Conservation (phyloP, 23 tunicate genomes). For the Halocynthia roretzi region DNA sequence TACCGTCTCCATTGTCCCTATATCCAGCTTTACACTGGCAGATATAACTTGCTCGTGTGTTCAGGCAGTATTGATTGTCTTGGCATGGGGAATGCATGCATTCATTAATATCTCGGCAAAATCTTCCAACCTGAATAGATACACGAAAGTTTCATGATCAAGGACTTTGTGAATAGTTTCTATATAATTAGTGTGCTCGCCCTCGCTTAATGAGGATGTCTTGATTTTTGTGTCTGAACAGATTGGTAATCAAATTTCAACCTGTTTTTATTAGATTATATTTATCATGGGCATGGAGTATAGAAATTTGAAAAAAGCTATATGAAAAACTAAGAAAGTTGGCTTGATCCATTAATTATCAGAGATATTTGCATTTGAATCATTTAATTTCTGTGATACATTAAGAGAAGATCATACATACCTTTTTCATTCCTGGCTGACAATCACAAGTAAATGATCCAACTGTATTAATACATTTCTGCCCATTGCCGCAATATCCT, state of each 20-base stretch:
- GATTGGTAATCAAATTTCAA: not conserved
- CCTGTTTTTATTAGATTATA: too few relatives aligned
- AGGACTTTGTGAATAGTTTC: not conserved
- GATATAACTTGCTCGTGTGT: constrained; percentile 68
- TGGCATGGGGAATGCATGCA: constrained; percentile 67
- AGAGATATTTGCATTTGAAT: too few relatives aligned
- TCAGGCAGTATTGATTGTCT: constrained; percentile 74
- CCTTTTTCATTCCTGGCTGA: constrained; percentile 59
- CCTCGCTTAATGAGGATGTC: not conserved
- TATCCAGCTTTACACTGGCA: constrained; percentile 72
- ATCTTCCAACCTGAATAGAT: constrained; percentile 75
- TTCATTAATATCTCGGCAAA: constrained; percentile 87
- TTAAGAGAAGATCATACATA: not conserved
- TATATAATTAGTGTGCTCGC: too few relatives aligned
- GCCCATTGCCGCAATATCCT: constrained; percentile 72
- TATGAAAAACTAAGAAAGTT: not conserved
- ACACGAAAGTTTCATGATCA: not conserved
- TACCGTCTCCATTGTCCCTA: constrained; percentile 27
- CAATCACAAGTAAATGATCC: constrained; percentile 74
- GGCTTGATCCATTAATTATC: too few relatives aligned
- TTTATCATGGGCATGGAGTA: not conserved
- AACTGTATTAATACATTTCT: constrained; percentile 59
- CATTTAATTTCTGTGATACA: too few relatives aligned
- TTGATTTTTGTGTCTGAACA: not conserved
- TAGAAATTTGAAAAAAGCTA: not conserved